Percentiles rank a stretch among this genome's conserved stretches.
Evolutionary conservation across 2,797 vertebrate genomes (phyloP).

Genomic region (Eulemur albifrons): DNA sequence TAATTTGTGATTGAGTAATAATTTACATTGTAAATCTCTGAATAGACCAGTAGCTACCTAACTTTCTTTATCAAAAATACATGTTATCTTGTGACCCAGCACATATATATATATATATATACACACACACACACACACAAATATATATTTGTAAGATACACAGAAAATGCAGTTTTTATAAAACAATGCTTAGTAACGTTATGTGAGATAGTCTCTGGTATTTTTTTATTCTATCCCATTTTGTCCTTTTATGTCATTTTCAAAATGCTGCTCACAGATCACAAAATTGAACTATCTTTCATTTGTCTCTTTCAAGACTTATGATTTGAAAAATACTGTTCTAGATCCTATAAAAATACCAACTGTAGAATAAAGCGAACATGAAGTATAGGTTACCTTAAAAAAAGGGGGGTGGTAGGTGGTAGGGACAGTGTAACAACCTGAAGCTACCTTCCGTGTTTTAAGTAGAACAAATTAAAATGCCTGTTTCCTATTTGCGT

Average conservation of each 20-base stretch:
- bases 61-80: neutral
- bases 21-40: neutral
- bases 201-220: neutral
- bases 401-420: neutral
- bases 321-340: neutral
- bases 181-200: neutral
- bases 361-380: neutral
- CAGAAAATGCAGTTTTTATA: neutral
- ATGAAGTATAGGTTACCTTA: neutral
- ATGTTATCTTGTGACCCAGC: neutral
- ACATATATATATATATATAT: neutral
- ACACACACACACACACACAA: accelerated
- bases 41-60: neutral
- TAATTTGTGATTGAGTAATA: neutral
- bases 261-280: neutral
- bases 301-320: neutral
- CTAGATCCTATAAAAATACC: neutral
- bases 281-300: neutral
- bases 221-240: neutral
- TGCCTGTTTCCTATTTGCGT: neutral
- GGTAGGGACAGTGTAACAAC: neutral
- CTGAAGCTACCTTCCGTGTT: neutral
- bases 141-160: neutral
- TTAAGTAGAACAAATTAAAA: neutral
- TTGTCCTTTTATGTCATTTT: neutral